These are phyloP conservation scores for Syrmaticus mikado DNA, from an alignment of 2,113 vertebrate species.

Conservation along the genomic window DNA sequence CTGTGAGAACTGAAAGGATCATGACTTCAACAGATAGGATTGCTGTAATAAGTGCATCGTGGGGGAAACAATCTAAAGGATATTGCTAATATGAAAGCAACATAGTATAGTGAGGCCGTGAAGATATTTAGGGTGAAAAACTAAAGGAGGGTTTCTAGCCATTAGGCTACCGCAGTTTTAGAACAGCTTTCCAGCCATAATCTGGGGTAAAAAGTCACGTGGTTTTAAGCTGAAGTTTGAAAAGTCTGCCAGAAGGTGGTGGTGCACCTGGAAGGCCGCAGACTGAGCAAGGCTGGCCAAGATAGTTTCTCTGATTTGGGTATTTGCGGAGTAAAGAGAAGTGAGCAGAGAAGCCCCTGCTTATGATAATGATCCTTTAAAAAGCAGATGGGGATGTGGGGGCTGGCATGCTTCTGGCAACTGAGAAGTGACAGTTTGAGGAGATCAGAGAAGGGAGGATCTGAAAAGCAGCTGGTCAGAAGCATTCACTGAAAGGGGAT, in stretches of 20 bases:
- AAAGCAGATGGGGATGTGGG: conserved; percentile 64
- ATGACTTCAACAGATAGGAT: not conserved
- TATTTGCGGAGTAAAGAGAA: not conserved
- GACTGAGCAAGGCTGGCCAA: not conserved
- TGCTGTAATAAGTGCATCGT: not conserved
- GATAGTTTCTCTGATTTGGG: not conserved
- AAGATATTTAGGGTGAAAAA: not conserved
- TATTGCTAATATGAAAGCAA: accelerated
- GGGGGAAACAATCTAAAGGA: not conserved
- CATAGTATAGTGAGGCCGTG: not conserved
- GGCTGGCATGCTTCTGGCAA: conserved; percentile 10
- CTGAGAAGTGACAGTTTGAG: conserved; percentile 47
- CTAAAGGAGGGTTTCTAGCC: not conserved
- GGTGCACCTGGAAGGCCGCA: not conserved
- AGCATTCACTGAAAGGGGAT: not conserved
- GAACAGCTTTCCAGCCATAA: not conserved
- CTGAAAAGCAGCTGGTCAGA: conserved; percentile 65
- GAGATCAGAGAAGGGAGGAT: conserved; percentile 51
- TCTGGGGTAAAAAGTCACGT: not conserved
- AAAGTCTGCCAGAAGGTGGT: not conserved
- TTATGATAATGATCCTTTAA: conserved; percentile 5
- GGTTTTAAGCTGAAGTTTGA: not conserved
- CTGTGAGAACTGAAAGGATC: not conserved
- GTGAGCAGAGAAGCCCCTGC: conserved; percentile 1
- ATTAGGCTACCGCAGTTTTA: not conserved